Evolutionary conservation across 1,140 invertebrate genomes (phyloP).

Genomic region (Lycorma delicatula): DNA sequence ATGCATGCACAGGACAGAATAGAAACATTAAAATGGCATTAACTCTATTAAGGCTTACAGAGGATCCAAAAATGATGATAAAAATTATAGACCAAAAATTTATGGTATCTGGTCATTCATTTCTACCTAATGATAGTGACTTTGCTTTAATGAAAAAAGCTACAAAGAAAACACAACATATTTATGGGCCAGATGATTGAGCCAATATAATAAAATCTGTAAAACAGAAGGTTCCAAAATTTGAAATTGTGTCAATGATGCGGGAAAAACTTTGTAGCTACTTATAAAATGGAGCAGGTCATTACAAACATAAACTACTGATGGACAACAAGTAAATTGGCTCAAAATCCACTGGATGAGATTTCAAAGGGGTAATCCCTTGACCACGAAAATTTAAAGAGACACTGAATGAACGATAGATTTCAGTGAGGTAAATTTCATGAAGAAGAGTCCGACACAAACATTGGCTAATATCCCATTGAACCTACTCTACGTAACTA

Average conservation of each 20-base stretch:
- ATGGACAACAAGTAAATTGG: background rate
- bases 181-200: background rate
- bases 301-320: background rate
- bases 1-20: slow-evolving; percentile 19
- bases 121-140: slow-evolving; percentile 16
- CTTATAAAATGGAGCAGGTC: background rate
- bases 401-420: background rate
- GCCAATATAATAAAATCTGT: background rate
- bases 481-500: too few relatives aligned
- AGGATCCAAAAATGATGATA: slow-evolving; percentile 16
- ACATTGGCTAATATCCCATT: too few relatives aligned
- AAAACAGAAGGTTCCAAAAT: background rate
- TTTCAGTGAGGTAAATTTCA: too few relatives aligned
- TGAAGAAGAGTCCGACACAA: too few relatives aligned
- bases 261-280: background rate
- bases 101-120: slow-evolving; percentile 25
- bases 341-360: background rate
- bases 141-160: slow-evolving; percentile 15
- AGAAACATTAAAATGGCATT: slow-evolving; percentile 20
- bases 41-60: slow-evolving; percentile 21
- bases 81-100: slow-evolving; percentile 26
- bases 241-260: background rate
- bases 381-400: background rate
- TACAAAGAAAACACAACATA: slow-evolving; percentile 10
- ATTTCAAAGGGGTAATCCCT: background rate